These are phyloP conservation scores for Plebejus argus DNA, from an alignment of 2,888 invertebrate genomes.

Conservation along the genomic window DNA sequence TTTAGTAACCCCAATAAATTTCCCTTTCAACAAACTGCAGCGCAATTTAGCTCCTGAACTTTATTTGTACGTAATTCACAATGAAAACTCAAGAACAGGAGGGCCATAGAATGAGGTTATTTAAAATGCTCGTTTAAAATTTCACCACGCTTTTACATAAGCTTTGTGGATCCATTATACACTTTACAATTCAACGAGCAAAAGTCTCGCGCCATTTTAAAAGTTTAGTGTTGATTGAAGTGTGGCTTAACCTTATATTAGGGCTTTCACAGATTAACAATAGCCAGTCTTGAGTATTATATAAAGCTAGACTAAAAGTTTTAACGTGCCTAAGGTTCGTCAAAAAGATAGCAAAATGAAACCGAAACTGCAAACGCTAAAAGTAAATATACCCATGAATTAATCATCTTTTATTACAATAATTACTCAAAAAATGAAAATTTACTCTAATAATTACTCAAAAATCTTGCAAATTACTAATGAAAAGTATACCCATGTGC, in stretches of 20 bases:
- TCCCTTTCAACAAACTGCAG: slow-evolving; percentile 14
- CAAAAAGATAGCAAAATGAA: no score
- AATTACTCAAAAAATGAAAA: no score
- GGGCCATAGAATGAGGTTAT: slow-evolving; percentile 26
- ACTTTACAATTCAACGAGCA: slow-evolving; percentile 19
- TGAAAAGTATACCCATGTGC: no score
- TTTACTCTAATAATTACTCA: no score
- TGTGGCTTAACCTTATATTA: background rate
- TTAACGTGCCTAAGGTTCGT: no score
- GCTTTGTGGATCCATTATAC: slow-evolving; percentile 14
- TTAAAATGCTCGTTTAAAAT: slow-evolving; percentile 30
- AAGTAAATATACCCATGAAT: no score
- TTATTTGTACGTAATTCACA: slow-evolving; percentile 16
- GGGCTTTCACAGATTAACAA: background rate
- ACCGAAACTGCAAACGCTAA: no score
- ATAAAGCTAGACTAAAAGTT: background rate
- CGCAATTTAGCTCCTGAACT: slow-evolving; percentile 5
- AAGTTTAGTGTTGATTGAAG: background rate
- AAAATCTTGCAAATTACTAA: background rate
- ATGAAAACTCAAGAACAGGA: slow-evolving; percentile 15
- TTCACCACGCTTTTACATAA: slow-evolving; percentile 9
- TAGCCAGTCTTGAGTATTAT: background rate
- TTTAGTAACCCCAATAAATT: slow-evolving; percentile 2
- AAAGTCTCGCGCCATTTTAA: slow-evolving; percentile 18
- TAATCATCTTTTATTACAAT: no score